Percentiles rank a stretch among this genome's conserved stretches.
Evolutionary conservation across 2,888 invertebrate species (phyloP).

Genomic region (Panzeria rudis): DNA sequence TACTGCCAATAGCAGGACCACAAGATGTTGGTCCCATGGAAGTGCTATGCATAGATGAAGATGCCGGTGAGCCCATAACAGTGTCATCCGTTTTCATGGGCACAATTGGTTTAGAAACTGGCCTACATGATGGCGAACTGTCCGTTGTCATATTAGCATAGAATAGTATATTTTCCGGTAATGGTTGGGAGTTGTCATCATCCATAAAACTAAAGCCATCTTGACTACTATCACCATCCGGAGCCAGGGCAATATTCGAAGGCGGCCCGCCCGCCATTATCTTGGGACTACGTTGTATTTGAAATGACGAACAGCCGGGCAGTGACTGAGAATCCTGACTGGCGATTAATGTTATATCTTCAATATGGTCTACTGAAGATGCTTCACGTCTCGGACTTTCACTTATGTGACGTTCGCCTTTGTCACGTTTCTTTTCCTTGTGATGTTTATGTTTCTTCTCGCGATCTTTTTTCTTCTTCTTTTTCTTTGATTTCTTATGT

Average conservation of each 20-base stretch:
- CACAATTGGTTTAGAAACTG: slow-evolving; percentile 81
- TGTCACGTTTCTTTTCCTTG: slow-evolving; percentile 87
- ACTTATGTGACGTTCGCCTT: slow-evolving; percentile 77
- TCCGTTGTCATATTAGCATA: slow-evolving; percentile 83
- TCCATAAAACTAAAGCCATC: slow-evolving; percentile 86
- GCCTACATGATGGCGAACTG: slow-evolving; percentile 82
- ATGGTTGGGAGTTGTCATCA: slow-evolving; percentile 84
- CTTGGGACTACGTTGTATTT: slow-evolving; percentile 75
- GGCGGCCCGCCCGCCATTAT: slow-evolving; percentile 57
- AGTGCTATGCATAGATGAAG: slow-evolving; percentile 75
- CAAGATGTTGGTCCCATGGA: slow-evolving; percentile 66
- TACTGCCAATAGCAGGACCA: slow-evolving; percentile 49
- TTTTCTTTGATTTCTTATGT: slow-evolving; percentile 90
- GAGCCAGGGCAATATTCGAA: slow-evolving; percentile 60
- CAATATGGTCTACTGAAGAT: slow-evolving; percentile 62
- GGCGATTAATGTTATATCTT: slow-evolving; percentile 61
- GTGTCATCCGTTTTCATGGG: slow-evolving; percentile 80
- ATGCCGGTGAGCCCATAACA: slow-evolving; percentile 75
- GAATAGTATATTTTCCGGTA: slow-evolving; percentile 82
- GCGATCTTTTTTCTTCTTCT: slow-evolving; percentile 91
- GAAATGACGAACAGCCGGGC: slow-evolving; percentile 52
- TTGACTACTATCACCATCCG: slow-evolving; percentile 85
- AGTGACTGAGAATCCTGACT: slow-evolving; percentile 60
- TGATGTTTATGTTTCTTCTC: slow-evolving; percentile 89
- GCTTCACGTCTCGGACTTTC: slow-evolving; percentile 74